Base-by-base conservation (phyloP, 1,140 invertebrate species). In the Sycophaga agraensis region DNA sequence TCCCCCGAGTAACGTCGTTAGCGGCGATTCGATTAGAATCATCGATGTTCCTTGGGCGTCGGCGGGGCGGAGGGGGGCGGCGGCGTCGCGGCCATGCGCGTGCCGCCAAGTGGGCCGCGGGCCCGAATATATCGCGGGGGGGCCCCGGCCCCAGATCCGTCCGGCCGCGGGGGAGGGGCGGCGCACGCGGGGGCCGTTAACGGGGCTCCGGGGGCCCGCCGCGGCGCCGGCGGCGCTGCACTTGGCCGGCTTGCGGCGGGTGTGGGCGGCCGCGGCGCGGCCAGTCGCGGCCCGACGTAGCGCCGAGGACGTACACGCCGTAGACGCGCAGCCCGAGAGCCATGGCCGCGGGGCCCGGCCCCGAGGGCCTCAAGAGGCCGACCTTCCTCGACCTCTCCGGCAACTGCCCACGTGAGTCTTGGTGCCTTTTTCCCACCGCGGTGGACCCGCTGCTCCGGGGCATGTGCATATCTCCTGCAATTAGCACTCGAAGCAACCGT, bases 371-470 rank as follows among this genome's bases (percentile, higher is more conserved):
- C 5, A 69, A 73, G 17, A 68, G 76, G 48, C 76, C 77, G 14
- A 69, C 63, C 31, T 75, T 76, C 68, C 67, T 80, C 57, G 73
- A 80, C 68, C 68, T 79, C 43, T 75, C 70, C 53, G 71, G 69
- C 48, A 63, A 56, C 22, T 37, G 59, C 54, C 51, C 24, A 55
- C 66, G 71, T 73, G 67, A 73, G 71, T 73, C 55, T 43, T 59
- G 1, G 2, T 4, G 2, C 26, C 7, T 7, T 40, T 11, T 26
- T 11, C 22, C 1, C 4, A 11, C 5, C 5, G 21, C 8, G 35
- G 24, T 31, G 28, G n/a, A n/a, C n/a, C n/a, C n/a, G n/a, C n/a
- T n/a, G n/a, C n/a, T n/a, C n/a, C n/a, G n/a, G n/a, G n/a, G n/a
- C n/a, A n/a, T n/a, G n/a, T n/a, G n/a, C n/a, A n/a, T n/a, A n/a